Conservation (phyloP, 2,113 vertebrate species). For the Catagonus wagneri region DNA sequence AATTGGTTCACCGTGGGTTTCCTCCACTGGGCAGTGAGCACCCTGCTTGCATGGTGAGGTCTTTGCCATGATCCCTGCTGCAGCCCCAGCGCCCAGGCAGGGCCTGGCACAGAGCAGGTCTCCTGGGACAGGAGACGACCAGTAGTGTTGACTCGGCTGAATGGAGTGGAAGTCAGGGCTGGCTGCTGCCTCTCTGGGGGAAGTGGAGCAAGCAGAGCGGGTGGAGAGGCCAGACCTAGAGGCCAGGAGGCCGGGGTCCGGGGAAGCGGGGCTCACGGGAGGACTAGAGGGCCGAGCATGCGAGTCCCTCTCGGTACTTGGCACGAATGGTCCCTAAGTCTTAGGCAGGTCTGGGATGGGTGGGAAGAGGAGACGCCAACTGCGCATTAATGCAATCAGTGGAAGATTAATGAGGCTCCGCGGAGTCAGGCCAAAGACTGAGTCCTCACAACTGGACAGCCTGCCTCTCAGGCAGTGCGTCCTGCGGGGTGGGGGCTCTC, state of each 20-base stretch:
- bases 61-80: background rate
- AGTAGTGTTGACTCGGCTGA: fast-evolving
- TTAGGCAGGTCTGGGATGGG: slow-evolving; percentile 40
- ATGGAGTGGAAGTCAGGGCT: background rate
- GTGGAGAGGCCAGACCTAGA: background rate
- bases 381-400: slow-evolving; percentile 12
- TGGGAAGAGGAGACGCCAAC: background rate
- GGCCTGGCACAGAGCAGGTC: background rate
- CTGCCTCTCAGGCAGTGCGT: background rate
- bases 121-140: background rate
- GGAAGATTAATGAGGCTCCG: slow-evolving; percentile 8
- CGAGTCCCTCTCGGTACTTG: background rate
- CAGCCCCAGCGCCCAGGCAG: background rate
- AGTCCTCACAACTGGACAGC: background rate
- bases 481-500: background rate
- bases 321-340: background rate
- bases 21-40: background rate
- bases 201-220: background rate
- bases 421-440: background rate
- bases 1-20: background rate
- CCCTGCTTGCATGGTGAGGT: background rate
- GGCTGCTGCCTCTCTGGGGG: background rate
- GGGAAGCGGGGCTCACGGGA: fast-evolving
- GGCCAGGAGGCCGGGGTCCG: background rate
- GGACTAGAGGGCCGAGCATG: background rate